A percentile compares a stretch with the other conserved stretches of the same genome.
Evolutionary conservation across 1,140 invertebrate genomes (phyloP).

Genomic region (Drosophila seguyi): DNA sequence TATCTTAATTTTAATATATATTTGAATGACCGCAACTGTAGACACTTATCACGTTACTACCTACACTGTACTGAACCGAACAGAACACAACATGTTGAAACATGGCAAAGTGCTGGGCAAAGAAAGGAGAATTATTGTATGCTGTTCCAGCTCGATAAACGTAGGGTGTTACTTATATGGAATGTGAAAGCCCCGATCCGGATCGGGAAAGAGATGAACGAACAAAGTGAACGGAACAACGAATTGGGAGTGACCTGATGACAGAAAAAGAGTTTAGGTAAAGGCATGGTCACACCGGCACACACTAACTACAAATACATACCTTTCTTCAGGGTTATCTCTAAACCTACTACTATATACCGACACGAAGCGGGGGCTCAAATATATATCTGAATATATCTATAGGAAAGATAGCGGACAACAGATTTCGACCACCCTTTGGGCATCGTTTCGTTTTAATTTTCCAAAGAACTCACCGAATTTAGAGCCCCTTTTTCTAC

Average conservation of each 20-base stretch:
- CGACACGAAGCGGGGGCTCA: not conserved
- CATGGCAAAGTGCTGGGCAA: constrained; percentile 6
- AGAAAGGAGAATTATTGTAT: not conserved
- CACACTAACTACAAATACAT: constrained; percentile 2
- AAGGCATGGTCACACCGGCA: constrained; percentile 1
- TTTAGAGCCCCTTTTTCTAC: constrained; percentile 34
- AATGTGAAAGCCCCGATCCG: not conserved
- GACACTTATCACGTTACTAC: not conserved
- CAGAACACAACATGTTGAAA: not conserved
- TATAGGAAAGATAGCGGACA: not conserved
- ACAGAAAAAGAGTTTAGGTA: not conserved
- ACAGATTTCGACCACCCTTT: not conserved
- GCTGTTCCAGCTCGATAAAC: constrained; percentile 12
- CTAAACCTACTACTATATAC: not conserved
- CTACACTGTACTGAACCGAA: not conserved
- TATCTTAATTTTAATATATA: not conserved
- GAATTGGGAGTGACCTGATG: constrained; percentile 21
- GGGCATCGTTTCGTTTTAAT: not conserved
- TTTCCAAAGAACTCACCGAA: not conserved
- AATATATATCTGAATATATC: not conserved
- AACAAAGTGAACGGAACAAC: constrained; percentile 29
- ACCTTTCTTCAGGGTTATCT: not conserved
- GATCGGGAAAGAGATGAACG: not conserved
- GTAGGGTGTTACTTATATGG: not conserved
- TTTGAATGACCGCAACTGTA: not conserved